Evolutionary conservation across 2,797 vertebrate genomes (phyloP), one percentile per base, ranked within the genome.

Genomic region (Danio albolineatus): DNA sequence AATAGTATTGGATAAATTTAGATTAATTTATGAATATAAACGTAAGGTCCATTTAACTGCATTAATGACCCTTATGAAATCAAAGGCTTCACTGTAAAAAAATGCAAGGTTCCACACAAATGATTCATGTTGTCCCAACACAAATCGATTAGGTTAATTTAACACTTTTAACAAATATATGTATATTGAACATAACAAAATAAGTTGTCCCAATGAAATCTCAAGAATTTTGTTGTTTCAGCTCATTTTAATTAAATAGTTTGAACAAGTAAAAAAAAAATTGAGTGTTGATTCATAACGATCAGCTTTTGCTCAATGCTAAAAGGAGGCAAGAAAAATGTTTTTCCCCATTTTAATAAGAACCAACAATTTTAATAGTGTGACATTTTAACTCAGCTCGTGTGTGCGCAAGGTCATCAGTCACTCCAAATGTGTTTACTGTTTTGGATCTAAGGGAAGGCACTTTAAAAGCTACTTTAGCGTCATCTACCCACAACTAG

Each of bases 381-480:
- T 28, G 3, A 28, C 16, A 46, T 54, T 59, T 77, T 79, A 41
- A 44, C 39, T 62, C n/a, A 6, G 13, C n/a, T 14, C 59, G 59
- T 54, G 59, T 43, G 46, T 19, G 76, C 36, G 59, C 43, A 48
- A 87, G 49, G 44, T 85, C 88, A 92, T 90, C 91, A 73, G 88
- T 87, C 85, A 86, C 72, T 82, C 60, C 16, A n/a, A 71, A 84
- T 44, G 56, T 77, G 66, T 73, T 59, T 59, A 61, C 73, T 83
- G 76, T 44, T 81, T 81, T 80, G 79, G 54, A 81, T 86, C 67
- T 79, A 79, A 82, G 69, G 65, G 83, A 85, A 84, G 83, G 86
- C 90, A 91, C 92, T 93, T 94, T 91, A 89, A 88, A 82, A 78
- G 91, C 89, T 91, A 90, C 93, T 94, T 92, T 90, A 94, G 90